Base-by-base conservation (phyloP, 1,140 invertebrate genomes). In the Lepidurus apus region DNA sequence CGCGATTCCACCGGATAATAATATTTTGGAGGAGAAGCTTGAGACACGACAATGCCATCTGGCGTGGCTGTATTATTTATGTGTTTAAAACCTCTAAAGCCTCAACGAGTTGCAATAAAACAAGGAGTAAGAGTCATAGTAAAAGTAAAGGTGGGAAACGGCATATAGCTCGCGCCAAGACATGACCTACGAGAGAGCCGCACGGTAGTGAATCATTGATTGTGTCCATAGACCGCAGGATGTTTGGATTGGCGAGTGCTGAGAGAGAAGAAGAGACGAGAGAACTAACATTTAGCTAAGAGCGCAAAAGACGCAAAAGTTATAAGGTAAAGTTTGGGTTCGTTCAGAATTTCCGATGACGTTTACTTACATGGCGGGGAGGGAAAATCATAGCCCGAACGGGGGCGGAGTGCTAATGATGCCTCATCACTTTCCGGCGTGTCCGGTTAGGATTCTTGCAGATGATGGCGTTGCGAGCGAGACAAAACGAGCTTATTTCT, bases 141-240 rank as follows among this genome's bases (percentile, higher is more conserved):
- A 34, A 34, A 34, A 34, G 34, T 34, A 34, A 34, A 34, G 34
- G 34, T 34, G 34, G 34, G 34, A 34, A 34, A 34, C 3, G 34
- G 34, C 34, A 34, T 34, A 34, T n/a, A n/a, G n/a, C n/a, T n/a
- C n/a, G 34, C 34, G 3, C 34, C 34, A 34, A 34, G 34, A 34
- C 7, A 65, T 0, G 53, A 47, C 17, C 21, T 65, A 34, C 34
- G 53, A 65, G 53, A 21, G 21, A 65, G 21, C 17, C 9, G 53
- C 17, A 9, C 7, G 17, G 17, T 13, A 65, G 53, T 65, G 53
- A 65, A 65, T 65, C 53, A 65, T 65, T 65, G 53, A 65, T 65
- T 65, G 53, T 65, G 53, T 65, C 53, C 53, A 65, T 65, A 13
- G 53, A 65, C 53, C 53, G 53, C 53, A 65, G 53, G 53, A 65